Evolutionary conservation across 2,797 vertebrate species (phyloP), one percentile per base, ranked within the genome.

Genomic region (Gymnoscopelus braueri): DNA sequence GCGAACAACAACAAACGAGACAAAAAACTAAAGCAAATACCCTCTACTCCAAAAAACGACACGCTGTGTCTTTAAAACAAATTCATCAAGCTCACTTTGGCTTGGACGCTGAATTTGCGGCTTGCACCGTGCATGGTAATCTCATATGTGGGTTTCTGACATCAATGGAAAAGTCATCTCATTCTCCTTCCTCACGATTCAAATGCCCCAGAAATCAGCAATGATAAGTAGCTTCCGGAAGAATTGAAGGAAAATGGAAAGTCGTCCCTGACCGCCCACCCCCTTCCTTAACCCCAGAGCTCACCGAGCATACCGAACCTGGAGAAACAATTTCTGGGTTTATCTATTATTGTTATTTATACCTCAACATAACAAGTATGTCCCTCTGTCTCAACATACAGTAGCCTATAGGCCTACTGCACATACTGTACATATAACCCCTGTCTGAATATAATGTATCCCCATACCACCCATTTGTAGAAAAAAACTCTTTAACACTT

Each of bases 141-240:
- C 83, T 73, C 88, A 84, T 83, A 85, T 75, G 81, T 69, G 56
- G 52, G 52, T 80, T 82, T 80, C 67, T 68, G 14, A 71, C 65
- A 74, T 77, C 48, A 13, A 83, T 91, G 89, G 88, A 86, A 91
- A 92, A 88, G 74, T 73, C 78, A 89, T 89, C 81, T 72, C 14
- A 32, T 48, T 79, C 65, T 66, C 69, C 67, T 81, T 64, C 77
- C 65, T 83, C 77, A 10, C 39, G 39, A 44, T 86, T 84, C 72
- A 84, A 83, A 86, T 81, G 72, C 74, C 79, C 63, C 62, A 70
- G 67, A 86, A 86, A 82, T 87, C 87, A 78, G 74, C 71, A 81
- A 84, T 87, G 87, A 90, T 87, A 89, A 90, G 88, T 82, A 77
- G 84, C 78, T 87, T 89, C 87, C 84, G 87, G 77, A 78, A 52